These are phyloP conservation scores for Tyto alba DNA, from an alignment of 2,113 vertebrate genomes.

Conservation along the genomic window DNA sequence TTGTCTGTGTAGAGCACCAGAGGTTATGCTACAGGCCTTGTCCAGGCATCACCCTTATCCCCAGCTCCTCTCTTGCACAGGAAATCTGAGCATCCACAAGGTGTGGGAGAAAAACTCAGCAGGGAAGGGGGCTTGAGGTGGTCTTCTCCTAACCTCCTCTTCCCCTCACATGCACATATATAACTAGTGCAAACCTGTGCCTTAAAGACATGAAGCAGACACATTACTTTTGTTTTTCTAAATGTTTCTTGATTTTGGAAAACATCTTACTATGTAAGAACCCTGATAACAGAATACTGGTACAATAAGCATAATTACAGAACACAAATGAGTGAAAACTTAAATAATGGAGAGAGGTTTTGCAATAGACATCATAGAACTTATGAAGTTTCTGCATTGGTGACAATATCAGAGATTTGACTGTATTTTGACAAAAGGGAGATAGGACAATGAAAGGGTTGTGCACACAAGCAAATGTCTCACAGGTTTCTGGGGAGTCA, in stretches of 20 bases:
- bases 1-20: neutral
- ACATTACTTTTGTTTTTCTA: neutral
- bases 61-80: neutral
- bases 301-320: neutral
- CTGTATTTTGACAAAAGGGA: neutral
- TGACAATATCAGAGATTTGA: neutral
- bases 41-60: neutral
- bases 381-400: neutral
- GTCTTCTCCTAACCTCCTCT: neutral
- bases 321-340: neutral
- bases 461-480: neutral
- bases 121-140: neutral
- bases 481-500: neutral
- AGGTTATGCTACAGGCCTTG: neutral
- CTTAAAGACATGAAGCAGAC: neutral
- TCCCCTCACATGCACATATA: accelerated
- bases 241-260: neutral
- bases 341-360: neutral
- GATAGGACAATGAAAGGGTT: neutral
- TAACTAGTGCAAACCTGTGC: neutral
- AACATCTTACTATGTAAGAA: neutral
- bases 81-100: neutral
- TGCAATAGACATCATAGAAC: neutral
- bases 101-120: neutral
- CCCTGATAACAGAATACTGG: neutral